Evolutionary conservation across 2,113 vertebrate genomes (phyloP).

Genomic region (Prunella fulvescens): DNA sequence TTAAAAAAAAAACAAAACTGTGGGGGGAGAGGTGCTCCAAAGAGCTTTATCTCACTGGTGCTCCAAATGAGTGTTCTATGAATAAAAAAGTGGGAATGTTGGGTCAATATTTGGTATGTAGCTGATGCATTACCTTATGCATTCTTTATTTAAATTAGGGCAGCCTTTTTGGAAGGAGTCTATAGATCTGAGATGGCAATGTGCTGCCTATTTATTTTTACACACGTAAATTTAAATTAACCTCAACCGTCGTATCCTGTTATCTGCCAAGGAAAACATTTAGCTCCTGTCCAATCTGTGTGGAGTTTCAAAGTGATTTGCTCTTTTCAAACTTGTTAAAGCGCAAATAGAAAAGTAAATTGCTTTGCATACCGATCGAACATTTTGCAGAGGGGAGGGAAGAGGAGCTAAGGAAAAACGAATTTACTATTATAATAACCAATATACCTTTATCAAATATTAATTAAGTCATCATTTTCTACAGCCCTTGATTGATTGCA

Average conservation of each 20-base stretch:
- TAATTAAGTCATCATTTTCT: slow-evolving; percentile 31
- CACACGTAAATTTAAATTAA: neutral
- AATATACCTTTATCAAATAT: slow-evolving; percentile 50
- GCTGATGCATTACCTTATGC: neutral
- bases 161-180: neutral
- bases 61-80: neutral
- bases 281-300: neutral
- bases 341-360: slow-evolving; percentile 19
- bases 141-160: slow-evolving; percentile 28
- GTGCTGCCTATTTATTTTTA: slow-evolving; percentile 3
- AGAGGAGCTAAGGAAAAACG: neutral
- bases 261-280: slow-evolving; percentile 7
- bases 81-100: neutral
- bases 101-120: neutral
- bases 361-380: neutral
- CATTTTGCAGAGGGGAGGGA: neutral
- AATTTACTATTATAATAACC: slow-evolving; percentile 37
- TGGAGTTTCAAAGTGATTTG: slow-evolving; percentile 7
- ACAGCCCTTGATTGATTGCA: neutral
- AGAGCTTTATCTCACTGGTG: neutral
- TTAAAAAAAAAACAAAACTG: neutral
- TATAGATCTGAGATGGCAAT: neutral
- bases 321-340: slow-evolving; percentile 21
- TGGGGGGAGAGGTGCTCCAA: neutral
- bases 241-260: neutral